Evolutionary conservation across 2,888 invertebrate species (phyloP).

Genomic region (Plusia festucae): DNA sequence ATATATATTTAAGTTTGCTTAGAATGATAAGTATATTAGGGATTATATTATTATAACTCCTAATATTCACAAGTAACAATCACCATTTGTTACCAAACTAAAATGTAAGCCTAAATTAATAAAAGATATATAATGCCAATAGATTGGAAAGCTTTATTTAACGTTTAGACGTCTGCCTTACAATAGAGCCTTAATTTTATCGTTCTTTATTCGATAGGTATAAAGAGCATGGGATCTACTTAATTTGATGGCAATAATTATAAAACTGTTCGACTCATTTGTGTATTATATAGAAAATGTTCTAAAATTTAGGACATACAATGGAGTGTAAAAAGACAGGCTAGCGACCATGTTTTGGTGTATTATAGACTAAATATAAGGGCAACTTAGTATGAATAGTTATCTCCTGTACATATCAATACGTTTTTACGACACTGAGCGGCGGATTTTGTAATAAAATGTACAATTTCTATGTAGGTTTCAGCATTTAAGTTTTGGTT

Average conservation of each 20-base stretch:
- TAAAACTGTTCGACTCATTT: conserved; percentile 43
- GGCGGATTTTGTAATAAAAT: conserved; percentile 74
- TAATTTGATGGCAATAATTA: conserved; percentile 74
- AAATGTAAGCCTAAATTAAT: conserved; percentile 60
- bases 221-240: conserved; percentile 63
- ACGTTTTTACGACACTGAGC: conserved; percentile 71
- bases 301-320: conserved; percentile 84
- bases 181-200: conserved; percentile 66
- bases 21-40: neutral
- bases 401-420: conserved; percentile 85
- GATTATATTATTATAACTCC: too few relatives aligned
- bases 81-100: conserved; percentile 33
- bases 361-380: conserved; percentile 74
- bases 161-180: conserved; percentile 67
- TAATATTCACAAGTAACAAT: conserved; percentile 33
- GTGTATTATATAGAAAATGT: conserved; percentile 63
- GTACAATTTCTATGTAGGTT: conserved; percentile 73
- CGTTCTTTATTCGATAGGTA: conserved; percentile 49
- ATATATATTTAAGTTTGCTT: neutral
- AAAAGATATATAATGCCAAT: conserved; percentile 66
- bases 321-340: conserved; percentile 65
- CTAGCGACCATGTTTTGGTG: conserved; percentile 73
- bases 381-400: conserved; percentile 65
- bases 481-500: conserved; percentile 79
- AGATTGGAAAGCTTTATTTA: conserved; percentile 74